Evolutionary conservation across 2,888 invertebrate genomes (phyloP).

Genomic region (Pristionchus maxplancki): DNA sequence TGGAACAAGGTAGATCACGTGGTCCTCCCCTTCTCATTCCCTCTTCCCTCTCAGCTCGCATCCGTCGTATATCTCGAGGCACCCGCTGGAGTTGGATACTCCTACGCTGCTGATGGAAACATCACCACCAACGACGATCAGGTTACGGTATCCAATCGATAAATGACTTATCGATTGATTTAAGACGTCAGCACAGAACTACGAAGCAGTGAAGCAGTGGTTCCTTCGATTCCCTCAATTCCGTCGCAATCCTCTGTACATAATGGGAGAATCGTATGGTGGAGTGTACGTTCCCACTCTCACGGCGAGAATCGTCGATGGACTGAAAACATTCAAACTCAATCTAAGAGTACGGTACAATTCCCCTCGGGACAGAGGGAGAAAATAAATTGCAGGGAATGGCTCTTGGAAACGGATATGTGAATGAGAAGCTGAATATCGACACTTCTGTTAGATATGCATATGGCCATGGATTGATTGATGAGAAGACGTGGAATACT

Average conservation of each 20-base stretch:
- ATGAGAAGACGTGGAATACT: slow-evolving; percentile 75
- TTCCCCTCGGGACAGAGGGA: neutral
- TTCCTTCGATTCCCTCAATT: slow-evolving; percentile 79
- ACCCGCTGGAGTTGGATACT: slow-evolving; percentile 81
- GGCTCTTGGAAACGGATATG: slow-evolving; percentile 77
- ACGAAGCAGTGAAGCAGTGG: slow-evolving; percentile 79
- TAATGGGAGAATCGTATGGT: slow-evolving; percentile 81
- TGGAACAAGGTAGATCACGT: slow-evolving; percentile 75
- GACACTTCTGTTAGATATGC: slow-evolving; percentile 77
- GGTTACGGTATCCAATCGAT: slow-evolving; percentile 57
- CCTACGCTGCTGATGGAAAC: slow-evolving; percentile 79
- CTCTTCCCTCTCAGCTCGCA: slow-evolving; percentile 76
- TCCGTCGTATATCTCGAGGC: slow-evolving; percentile 81
- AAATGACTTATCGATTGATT: slow-evolving; percentile 13
- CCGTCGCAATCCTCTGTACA: slow-evolving; percentile 79
- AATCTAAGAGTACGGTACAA: slow-evolving; percentile 66
- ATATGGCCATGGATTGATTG: slow-evolving; percentile 76
- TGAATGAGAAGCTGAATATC: slow-evolving; percentile 75
- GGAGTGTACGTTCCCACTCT: slow-evolving; percentile 81
- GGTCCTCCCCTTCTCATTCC: neutral
- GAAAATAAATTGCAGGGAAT: slow-evolving; percentile 67
- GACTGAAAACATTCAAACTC: slow-evolving; percentile 75
- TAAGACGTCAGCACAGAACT: slow-evolving; percentile 79
- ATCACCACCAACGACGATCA: slow-evolving; percentile 77
- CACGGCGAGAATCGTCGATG: slow-evolving; percentile 78